Evolutionary conservation across 1,140 invertebrate species (phyloP).

Genomic region (Calycopis cecrops): DNA sequence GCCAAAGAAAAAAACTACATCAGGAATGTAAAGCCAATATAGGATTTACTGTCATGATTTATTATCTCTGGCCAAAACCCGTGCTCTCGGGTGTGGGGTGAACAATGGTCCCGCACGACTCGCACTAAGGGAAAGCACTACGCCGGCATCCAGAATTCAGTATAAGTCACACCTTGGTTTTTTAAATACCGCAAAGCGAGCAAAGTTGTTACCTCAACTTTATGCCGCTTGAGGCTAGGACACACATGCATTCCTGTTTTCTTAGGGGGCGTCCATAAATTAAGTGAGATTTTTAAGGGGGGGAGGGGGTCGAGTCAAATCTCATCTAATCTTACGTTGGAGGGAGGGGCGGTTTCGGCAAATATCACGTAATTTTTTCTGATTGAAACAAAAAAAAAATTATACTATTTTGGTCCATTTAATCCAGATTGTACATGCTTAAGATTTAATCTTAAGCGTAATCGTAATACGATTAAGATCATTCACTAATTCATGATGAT

Average conservation of each 20-base stretch:
- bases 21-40: not conserved
- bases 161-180: conserved; percentile 1
- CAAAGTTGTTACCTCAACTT: not conserved
- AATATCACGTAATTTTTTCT: no score
- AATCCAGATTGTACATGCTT: no score
- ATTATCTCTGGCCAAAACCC: not conserved
- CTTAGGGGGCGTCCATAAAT: no score
- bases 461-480: no score
- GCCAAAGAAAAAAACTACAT: not conserved
- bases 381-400: no score
- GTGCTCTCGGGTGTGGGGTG: conserved; percentile 5
- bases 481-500: no score
- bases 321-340: no score
- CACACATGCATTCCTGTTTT: not conserved
- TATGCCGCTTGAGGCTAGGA: not conserved
- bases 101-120: conserved; percentile 1
- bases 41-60: conserved; percentile 4
- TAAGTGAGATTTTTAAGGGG: no score
- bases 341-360: no score
- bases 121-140: conserved; percentile 1
- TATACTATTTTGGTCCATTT: no score
- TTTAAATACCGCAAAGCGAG: not conserved
- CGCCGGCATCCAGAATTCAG: not conserved
- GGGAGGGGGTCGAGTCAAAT: no score
- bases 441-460: no score